A percentile compares a stretch with the other conserved stretches of the same genome.
These are phyloP conservation scores for Blastobasis adustella DNA, from an alignment of 2,888 invertebrate species.

Conservation along the genomic window DNA sequence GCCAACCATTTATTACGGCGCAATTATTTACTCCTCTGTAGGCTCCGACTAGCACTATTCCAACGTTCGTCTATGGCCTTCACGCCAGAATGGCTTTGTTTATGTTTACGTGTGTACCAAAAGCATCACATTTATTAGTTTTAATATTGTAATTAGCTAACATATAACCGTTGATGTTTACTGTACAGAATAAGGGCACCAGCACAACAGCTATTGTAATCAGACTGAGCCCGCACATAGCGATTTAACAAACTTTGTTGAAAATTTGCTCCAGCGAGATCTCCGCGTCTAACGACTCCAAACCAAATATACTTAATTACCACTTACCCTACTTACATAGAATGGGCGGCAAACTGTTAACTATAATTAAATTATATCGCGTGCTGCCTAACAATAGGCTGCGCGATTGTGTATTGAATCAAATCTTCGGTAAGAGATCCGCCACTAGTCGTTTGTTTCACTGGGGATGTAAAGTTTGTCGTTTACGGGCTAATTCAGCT, in stretches of 20 bases:
- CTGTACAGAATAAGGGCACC: no score
- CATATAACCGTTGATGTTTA: no score
- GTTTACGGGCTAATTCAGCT: background rate
- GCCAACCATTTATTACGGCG: conserved; percentile 5
- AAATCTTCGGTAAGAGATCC: conserved; percentile 9
- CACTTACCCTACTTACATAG: conserved; percentile 33
- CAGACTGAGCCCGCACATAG: conserved; percentile 34
- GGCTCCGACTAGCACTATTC: background rate
- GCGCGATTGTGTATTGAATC: conserved; percentile 3
- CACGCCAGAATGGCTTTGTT: no score
- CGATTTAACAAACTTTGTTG: conserved; percentile 30
- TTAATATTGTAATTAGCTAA: no score
- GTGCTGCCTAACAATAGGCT: conserved; percentile 1
- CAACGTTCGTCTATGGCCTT: no score
- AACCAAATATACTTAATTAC: conserved; percentile 48
- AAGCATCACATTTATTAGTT: no score
- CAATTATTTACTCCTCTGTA: conserved; percentile 2
- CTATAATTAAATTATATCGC: conserved; percentile 23
- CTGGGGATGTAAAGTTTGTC: background rate
- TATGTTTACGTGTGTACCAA: no score
- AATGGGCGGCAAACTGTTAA: conserved; percentile 30
- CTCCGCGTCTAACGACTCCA: conserved; percentile 35
- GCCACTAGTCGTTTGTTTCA: conserved; percentile 3
- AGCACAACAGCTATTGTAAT: conserved; percentile 21
- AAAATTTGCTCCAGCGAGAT: conserved; percentile 34